Percentiles rank a stretch among this genome's conserved stretches.
Conservation (phyloP, 2,797 vertebrate genomes). For the Poecilia picta region DNA sequence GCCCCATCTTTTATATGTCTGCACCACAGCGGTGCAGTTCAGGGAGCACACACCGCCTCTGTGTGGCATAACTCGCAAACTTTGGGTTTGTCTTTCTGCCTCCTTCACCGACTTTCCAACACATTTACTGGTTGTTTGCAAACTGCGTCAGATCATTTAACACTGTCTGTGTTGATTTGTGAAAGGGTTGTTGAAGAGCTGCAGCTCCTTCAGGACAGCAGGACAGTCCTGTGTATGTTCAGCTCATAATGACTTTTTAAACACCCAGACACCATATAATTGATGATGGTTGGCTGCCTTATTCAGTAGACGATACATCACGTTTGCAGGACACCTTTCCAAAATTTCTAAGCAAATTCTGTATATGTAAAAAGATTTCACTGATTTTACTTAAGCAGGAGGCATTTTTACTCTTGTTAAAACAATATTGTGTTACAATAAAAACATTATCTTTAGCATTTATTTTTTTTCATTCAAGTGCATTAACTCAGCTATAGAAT, state of each 20-base stretch:
- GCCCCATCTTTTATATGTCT: slow-evolving; percentile 52
- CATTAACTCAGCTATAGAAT: background rate
- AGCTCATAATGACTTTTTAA: background rate
- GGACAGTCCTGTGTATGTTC: background rate
- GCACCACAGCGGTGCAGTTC: slow-evolving; percentile 44
- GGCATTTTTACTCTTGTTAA: background rate
- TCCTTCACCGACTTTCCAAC: slow-evolving; percentile 25
- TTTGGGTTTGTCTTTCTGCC: slow-evolving; percentile 15
- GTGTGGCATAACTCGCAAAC: slow-evolving; percentile 45
- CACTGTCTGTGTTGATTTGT: background rate
- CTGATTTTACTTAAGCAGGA: background rate
- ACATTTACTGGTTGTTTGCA: slow-evolving; percentile 23
- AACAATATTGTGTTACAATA: background rate
- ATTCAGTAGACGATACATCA: background rate
- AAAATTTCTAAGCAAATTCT: background rate
- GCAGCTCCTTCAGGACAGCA: background rate
- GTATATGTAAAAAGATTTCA: background rate
- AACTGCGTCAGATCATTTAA: background rate
- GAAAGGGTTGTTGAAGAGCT: background rate
- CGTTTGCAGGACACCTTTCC: background rate
- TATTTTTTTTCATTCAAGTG: background rate
- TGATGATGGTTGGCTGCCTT: background rate
- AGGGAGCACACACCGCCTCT: slow-evolving; percentile 45
- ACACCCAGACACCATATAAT: background rate
- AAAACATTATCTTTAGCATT: background rate